Conservation (phyloP, 1,140 invertebrate species). For the Drosophila ohnishii region DNA sequence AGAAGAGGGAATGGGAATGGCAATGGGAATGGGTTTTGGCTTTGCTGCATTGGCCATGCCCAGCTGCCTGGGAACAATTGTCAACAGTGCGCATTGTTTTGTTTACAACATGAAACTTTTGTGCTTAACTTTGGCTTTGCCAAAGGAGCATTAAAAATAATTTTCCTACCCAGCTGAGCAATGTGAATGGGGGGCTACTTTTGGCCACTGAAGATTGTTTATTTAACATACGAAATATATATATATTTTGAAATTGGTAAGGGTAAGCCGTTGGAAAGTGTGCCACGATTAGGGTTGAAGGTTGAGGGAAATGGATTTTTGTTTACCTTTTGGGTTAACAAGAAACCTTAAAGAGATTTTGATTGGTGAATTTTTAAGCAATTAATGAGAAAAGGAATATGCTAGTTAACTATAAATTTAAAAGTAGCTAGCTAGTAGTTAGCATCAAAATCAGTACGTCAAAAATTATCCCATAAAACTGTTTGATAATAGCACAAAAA, state of each 20-base stretch:
- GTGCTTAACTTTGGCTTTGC: constrained; percentile 57
- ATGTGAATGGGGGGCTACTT: constrained; percentile 48
- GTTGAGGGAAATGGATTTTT: neutral
- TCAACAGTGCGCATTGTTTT: constrained; percentile 72
- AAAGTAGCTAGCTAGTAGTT: neutral
- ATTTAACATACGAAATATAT: constrained; percentile 2
- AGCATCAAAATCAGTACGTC: too few species aligned
- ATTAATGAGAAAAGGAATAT: neutral
- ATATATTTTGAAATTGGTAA: constrained; percentile 1
- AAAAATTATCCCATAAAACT: too few species aligned
- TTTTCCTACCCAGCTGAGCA: constrained; percentile 54
- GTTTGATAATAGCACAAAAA: too few species aligned
- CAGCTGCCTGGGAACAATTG: constrained; percentile 66
- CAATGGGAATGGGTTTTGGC: neutral
- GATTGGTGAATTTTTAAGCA: too few species aligned
- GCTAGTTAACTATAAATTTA: neutral
- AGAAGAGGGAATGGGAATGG: neutral
- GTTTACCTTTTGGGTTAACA: neutral
- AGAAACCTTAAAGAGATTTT: neutral
- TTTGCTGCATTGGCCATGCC: constrained; percentile 16
- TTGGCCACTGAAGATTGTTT: constrained; percentile 31
- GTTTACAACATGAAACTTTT: constrained; percentile 68
- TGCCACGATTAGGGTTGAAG: neutral
- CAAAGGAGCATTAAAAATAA: constrained; percentile 58
- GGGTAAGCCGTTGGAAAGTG: neutral